These are phyloP conservation scores for Stenurella melanura DNA, from an alignment of 2,888 invertebrate species.

Conservation along the genomic window DNA sequence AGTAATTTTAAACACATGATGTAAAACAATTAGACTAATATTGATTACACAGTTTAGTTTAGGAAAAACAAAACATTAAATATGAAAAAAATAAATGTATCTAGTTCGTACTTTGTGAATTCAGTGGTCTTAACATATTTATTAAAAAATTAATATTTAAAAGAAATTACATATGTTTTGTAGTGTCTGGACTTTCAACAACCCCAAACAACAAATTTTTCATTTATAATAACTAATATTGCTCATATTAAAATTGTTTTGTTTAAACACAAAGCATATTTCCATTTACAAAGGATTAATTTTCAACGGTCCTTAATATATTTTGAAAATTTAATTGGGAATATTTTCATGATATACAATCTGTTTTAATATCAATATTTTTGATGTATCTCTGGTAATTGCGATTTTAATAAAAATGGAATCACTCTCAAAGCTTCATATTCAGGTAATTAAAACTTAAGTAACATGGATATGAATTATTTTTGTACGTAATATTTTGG, in stretches of 20 bases:
- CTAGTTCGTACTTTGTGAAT: no score
- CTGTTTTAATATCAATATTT: neutral
- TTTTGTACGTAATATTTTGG: no score
- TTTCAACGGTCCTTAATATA: slow-evolving; percentile 1
- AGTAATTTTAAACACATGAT: no score
- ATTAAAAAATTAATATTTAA: no score
- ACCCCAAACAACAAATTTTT: neutral
- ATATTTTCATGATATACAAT: neutral
- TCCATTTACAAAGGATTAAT: slow-evolving; percentile 2
- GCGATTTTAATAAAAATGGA: neutral
- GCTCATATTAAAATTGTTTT: neutral
- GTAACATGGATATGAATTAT: no score
- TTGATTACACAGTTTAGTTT: no score
- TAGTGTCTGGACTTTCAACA: neutral
- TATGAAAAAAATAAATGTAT: no score
- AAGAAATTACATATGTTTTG: no score
- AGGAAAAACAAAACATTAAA: no score
- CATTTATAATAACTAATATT: neutral
- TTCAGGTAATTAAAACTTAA: neutral
- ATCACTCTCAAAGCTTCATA: neutral
- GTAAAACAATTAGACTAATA: no score
- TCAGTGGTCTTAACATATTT: no score
- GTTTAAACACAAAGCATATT: slow-evolving; percentile 3
- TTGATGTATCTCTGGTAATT: neutral
- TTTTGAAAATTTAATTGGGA: slow-evolving; percentile 1